A percentile compares a stretch with the other conserved stretches of the same genome.
Conservation (phyloP, 2,888 invertebrate species). For the Coronaproctus castanopsis region DNA sequence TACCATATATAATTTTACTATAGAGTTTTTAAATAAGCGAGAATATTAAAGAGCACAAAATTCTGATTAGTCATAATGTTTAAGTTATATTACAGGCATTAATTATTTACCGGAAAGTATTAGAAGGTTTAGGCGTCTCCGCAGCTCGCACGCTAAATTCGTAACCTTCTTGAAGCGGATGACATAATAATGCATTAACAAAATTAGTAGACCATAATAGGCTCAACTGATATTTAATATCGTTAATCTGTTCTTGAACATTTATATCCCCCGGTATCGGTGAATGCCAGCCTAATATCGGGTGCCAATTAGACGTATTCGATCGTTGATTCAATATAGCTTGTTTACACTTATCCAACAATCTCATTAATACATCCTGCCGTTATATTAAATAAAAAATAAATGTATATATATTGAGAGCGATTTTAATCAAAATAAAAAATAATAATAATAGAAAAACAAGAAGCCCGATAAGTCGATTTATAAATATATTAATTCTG, state of each 20-base stretch:
- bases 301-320: slow-evolving; percentile 92
- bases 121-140: slow-evolving; percentile 15
- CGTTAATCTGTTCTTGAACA: slow-evolving; percentile 48
- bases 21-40: too few species aligned
- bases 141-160: slow-evolving; percentile 20
- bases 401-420: slow-evolving; percentile 8
- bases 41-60: too few species aligned
- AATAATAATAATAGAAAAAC: too few species aligned
- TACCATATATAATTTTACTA: too few species aligned
- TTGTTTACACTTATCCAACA: neutral
- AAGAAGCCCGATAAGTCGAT: too few species aligned
- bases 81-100: too few species aligned
- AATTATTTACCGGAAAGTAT: slow-evolving; percentile 3
- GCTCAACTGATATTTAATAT: slow-evolving; percentile 45
- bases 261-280: slow-evolving; percentile 42
- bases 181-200: slow-evolving; percentile 23
- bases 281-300: slow-evolving; percentile 88
- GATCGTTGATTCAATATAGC: slow-evolving; percentile 56
- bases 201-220: slow-evolving; percentile 41
- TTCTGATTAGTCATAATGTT: too few species aligned
- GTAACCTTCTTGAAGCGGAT: slow-evolving; percentile 30
- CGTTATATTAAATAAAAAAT: neutral
- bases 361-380: neutral
- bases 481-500: too few species aligned
- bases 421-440: too few species aligned